Evolutionary conservation across 2,888 invertebrate genomes (phyloP).

Genomic region (Noctua fimbriata): DNA sequence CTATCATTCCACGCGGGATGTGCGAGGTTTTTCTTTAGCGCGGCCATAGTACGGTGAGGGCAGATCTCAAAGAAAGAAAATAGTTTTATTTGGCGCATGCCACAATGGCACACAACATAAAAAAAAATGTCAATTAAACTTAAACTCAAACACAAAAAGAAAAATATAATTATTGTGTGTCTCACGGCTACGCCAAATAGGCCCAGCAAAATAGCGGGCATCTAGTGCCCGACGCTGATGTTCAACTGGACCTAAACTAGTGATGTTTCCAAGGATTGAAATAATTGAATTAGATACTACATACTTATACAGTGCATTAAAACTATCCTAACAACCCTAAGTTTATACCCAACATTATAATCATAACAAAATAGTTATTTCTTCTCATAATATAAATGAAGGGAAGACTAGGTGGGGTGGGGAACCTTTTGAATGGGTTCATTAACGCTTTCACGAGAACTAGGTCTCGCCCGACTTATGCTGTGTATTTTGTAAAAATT

Average conservation of each 20-base stretch:
- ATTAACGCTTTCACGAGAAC: slow-evolving; percentile 76
- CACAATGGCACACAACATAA: too few species aligned
- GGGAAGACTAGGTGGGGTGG: slow-evolving; percentile 69
- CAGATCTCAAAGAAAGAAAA: too few species aligned
- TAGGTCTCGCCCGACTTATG: slow-evolving; percentile 70
- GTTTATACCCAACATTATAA: slow-evolving; percentile 11
- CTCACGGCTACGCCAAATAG: too few species aligned
- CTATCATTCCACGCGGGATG: too few species aligned
- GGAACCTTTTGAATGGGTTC: slow-evolving; percentile 79
- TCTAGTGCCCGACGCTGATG: not conserved
- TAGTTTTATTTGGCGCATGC: too few species aligned
- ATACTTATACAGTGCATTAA: not conserved
- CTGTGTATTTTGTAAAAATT: slow-evolving; percentile 72
- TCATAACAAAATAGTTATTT: slow-evolving; percentile 60
- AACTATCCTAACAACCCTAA: not conserved
- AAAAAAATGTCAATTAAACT: too few species aligned
- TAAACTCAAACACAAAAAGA: too few species aligned
- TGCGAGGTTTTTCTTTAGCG: not conserved
- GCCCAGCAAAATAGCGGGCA: not conserved
- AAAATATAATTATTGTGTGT: too few species aligned
- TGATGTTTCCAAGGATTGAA: not conserved
- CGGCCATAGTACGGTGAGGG: not conserved
- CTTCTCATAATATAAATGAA: slow-evolving; percentile 56
- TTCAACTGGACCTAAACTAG: not conserved
- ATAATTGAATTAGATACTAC: not conserved